phyloP scores from a whole-genome alignment of 2,113 vertebrate genomes.

The Xenotilapia leptura region DNA sequence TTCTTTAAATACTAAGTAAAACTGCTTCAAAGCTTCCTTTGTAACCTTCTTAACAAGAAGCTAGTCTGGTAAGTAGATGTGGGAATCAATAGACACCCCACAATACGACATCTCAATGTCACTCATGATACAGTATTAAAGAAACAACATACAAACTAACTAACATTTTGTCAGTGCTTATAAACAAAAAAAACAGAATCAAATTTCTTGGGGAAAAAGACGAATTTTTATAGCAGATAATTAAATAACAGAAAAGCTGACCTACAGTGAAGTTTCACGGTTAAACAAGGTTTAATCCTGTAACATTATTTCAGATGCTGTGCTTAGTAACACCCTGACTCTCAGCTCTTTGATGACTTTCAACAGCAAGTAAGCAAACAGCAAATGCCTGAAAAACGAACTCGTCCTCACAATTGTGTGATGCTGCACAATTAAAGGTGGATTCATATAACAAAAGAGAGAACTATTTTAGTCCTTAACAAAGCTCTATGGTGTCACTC shows the following conservation, averaged over 20 bases:
- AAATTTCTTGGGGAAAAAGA: neutral
- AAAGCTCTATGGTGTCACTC: neutral
- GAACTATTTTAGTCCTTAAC: rapidly evolving
- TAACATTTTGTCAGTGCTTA: neutral
- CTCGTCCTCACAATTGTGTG: neutral
- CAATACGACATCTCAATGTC: rapidly evolving
- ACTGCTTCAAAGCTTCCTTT: rapidly evolving
- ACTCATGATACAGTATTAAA: neutral
- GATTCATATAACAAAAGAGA: rapidly evolving
- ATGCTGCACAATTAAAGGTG: neutral
- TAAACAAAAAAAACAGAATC: neutral
- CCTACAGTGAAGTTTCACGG: too few species aligned
- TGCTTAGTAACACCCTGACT: neutral
- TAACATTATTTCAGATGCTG: neutral
- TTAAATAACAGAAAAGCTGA: neutral
- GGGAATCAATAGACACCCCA: neutral
- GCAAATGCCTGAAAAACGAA: rapidly evolving
- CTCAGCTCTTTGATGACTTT: constrained; percentile 11
- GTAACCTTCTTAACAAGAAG: rapidly evolving
- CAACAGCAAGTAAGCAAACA: neutral
- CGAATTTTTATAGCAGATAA: rapidly evolving
- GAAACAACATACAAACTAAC: neutral
- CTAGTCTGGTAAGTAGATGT: rapidly evolving
- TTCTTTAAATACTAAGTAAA: neutral
- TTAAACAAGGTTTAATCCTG: neutral